Percentiles rank a stretch among this genome's conserved stretches.
Conservation (phyloP, 2,888 invertebrate genomes). For the Psococerastis gibbosa region DNA sequence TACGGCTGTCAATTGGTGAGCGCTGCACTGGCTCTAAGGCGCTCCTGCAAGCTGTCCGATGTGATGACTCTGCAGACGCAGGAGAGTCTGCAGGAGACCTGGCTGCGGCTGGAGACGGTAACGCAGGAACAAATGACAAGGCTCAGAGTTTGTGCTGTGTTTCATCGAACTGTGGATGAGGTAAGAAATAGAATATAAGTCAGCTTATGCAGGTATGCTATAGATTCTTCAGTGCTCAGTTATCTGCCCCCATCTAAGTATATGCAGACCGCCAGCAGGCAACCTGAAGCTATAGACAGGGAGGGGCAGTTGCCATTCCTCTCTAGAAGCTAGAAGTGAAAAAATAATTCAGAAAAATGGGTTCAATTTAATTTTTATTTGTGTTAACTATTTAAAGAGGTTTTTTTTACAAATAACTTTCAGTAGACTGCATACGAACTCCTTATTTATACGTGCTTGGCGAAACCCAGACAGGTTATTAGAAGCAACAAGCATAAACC, state of each 20-base stretch:
- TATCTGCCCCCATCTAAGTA: conserved; percentile 9
- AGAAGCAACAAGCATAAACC: no score
- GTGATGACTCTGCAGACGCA: conserved; percentile 36
- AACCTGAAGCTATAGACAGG: no score
- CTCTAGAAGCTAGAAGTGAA: no score
- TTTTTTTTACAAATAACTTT: no score
- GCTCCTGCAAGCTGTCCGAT: conserved; percentile 44
- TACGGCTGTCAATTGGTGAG: conserved; percentile 62
- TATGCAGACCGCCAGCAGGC: conserved; percentile 2
- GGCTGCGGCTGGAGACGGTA: conserved; percentile 46
- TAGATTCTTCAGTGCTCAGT: conserved; percentile 1
- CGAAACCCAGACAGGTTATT: no score
- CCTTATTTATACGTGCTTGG: no score
- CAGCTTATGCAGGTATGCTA: not conserved
- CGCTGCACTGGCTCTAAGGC: conserved; percentile 49
- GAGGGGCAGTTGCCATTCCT: no score
- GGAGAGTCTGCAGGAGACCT: conserved; percentile 39
- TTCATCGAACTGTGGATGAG: conserved; percentile 41
- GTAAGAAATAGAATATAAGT: conserved; percentile 18
- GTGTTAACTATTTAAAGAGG: no score
- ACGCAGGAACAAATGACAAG: conserved; percentile 59
- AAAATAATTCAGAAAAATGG: no score
- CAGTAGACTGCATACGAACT: no score
- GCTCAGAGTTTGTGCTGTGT: conserved; percentile 53
- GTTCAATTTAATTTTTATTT: no score